phyloP scores from a whole-genome alignment of 2,888 invertebrate genomes.

The Trissolcus japonicus region DNA sequence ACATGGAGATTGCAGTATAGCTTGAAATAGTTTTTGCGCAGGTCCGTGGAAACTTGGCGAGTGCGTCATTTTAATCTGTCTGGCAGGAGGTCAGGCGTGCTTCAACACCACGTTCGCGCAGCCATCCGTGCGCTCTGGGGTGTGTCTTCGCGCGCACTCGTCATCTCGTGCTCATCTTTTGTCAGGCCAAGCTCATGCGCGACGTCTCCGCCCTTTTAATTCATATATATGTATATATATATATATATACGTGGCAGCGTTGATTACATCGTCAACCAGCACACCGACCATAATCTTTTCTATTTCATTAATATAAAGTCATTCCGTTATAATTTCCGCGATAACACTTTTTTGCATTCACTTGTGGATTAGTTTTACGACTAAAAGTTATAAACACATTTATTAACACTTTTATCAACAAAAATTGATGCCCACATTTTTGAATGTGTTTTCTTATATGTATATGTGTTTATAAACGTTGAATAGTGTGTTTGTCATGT shows the following conservation, averaged over 20 bases:
- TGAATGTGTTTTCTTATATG: too few relatives aligned
- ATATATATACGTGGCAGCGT: conserved; percentile 46
- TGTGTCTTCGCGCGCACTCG: conserved; percentile 58
- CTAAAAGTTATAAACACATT: too few relatives aligned
- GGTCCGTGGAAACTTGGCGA: conserved; percentile 59
- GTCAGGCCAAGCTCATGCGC: conserved; percentile 50
- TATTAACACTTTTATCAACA: too few relatives aligned
- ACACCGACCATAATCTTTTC: conserved; percentile 35
- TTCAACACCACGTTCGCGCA: conserved; percentile 60
- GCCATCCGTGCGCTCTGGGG: conserved; percentile 65
- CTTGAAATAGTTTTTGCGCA: conserved; percentile 70
- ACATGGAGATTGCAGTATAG: too few relatives aligned
- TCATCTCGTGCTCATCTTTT: conserved; percentile 52
- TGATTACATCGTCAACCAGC: conserved; percentile 53
- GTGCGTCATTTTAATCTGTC: conserved; percentile 74
- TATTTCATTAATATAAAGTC: conserved; percentile 13
- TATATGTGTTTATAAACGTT: too few relatives aligned
- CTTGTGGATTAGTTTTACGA: too few relatives aligned
- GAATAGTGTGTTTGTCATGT: too few relatives aligned
- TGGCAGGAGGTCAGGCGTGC: conserved; percentile 73
- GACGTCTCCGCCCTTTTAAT: conserved; percentile 53
- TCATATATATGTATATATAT: too few relatives aligned
- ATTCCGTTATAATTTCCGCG: too few relatives aligned
- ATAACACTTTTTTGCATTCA: too few relatives aligned
- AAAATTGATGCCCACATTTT: too few relatives aligned